These are phyloP conservation scores for Meloidogyne hapla DNA, from an alignment of 1,140 invertebrate genomes.

Conservation along the genomic window DNA sequence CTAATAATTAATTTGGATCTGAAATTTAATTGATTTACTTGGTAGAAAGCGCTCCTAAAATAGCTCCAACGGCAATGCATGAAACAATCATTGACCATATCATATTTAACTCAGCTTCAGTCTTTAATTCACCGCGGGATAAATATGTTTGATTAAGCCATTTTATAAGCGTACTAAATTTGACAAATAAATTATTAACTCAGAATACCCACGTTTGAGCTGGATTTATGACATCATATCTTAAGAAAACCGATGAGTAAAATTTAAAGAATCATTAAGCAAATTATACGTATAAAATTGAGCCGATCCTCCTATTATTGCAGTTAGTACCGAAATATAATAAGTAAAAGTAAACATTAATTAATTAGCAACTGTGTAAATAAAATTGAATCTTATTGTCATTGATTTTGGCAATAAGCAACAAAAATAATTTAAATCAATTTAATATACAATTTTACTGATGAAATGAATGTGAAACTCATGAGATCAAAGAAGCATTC, in stretches of 20 bases:
- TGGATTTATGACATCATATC: slow-evolving; percentile 60
- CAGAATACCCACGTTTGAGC: slow-evolving; percentile 44
- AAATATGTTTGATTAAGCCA: slow-evolving; percentile 59
- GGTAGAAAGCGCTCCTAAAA: slow-evolving; percentile 65
- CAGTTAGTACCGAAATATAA: neutral
- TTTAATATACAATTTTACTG: too few relatives aligned
- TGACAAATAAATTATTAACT: neutral
- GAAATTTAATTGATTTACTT: slow-evolving; percentile 17
- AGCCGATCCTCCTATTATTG: neutral
- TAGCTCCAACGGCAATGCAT: slow-evolving; percentile 66
- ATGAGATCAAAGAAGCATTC: too few relatives aligned
- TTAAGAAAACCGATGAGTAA: slow-evolving; percentile 52
- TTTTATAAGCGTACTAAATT: slow-evolving; percentile 26
- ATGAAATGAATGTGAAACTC: too few relatives aligned
- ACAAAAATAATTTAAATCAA: too few relatives aligned
- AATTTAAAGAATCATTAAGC: neutral
- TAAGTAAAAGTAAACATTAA: neutral
- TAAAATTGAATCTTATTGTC: too few relatives aligned
- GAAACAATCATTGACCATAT: slow-evolving; percentile 66
- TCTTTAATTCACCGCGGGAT: slow-evolving; percentile 23
- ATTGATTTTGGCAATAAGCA: too few relatives aligned
- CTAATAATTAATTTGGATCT: neutral
- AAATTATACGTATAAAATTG: slow-evolving; percentile 6
- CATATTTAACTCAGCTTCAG: slow-evolving; percentile 48
- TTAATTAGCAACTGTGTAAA: neutral